phyloP scores from a whole-genome alignment of 2,797 vertebrate genomes.

The Enteromius trimaculatus region DNA sequence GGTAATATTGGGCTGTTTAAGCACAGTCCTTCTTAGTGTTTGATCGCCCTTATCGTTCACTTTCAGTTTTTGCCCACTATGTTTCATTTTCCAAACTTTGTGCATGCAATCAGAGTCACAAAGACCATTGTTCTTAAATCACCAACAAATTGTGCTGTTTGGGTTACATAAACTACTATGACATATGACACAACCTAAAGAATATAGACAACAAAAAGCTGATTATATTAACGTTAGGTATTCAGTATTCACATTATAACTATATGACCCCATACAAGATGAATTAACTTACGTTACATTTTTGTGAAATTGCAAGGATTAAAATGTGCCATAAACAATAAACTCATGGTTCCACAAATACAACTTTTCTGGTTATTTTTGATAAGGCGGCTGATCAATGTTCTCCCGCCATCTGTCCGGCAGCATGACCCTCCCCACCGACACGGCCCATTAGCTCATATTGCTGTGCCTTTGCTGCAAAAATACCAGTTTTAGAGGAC shows the following conservation, averaged over 20 bases:
- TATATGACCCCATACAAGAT: not conserved
- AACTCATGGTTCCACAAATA: not conserved
- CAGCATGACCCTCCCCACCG: not conserved
- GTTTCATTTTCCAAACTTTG: not conserved
- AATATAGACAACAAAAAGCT: not conserved
- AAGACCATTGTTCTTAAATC: not conserved
- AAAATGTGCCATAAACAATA: not conserved
- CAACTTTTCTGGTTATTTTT: constrained; percentile 1
- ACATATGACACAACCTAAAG: not conserved
- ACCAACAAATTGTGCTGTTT: not conserved
- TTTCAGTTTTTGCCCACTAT: not conserved
- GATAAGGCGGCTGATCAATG: not conserved
- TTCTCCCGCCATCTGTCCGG: constrained; percentile 19
- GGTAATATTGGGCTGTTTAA: not conserved
- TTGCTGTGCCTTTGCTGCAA: constrained; percentile 17
- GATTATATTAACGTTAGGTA: not conserved
- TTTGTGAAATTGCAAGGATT: not conserved
- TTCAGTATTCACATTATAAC: not conserved
- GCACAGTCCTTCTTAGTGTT: not conserved
- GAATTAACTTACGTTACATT: not conserved
- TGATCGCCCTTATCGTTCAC: not conserved
- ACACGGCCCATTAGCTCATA: constrained; percentile 11
- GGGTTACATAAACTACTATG: not conserved
- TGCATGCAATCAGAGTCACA: not conserved
- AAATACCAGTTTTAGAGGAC: constrained; percentile 9